Conservation (phyloP, 1,140 invertebrate genomes). For the Drosophila nebulosa region DNA sequence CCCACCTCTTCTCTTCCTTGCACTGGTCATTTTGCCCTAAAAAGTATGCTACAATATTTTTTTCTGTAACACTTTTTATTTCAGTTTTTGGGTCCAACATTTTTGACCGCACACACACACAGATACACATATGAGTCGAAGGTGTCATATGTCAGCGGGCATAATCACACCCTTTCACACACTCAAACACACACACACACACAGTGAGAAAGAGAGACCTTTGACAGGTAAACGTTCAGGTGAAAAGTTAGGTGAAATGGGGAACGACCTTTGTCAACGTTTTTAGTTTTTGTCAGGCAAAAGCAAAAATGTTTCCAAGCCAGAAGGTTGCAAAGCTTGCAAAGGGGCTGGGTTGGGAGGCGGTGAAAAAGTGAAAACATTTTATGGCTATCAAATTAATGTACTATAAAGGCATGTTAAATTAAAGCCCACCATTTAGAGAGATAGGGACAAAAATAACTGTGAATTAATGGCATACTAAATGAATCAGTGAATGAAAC, state of each 20-base stretch:
- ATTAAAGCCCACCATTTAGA: background rate
- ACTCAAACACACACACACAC: background rate
- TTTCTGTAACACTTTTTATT: slow-evolving; percentile 37
- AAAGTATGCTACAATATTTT: slow-evolving; percentile 65
- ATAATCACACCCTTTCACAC: slow-evolving; percentile 67
- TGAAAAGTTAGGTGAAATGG: slow-evolving; percentile 31
- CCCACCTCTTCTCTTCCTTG: background rate
- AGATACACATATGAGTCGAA: slow-evolving; percentile 29
- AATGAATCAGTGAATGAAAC: background rate
- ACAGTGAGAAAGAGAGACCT: slow-evolving; percentile 23
- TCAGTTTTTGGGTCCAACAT: slow-evolving; percentile 35
- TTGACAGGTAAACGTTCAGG: slow-evolving; percentile 35
- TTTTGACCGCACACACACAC: slow-evolving; percentile 51
- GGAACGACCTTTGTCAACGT: slow-evolving; percentile 67
- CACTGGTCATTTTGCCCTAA: slow-evolving; percentile 19
- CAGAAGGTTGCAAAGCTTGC: background rate
- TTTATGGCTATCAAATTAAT: background rate
- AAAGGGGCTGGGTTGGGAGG: background rate
- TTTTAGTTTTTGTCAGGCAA: slow-evolving; percentile 26
- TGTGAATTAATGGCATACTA: background rate
- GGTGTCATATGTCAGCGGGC: slow-evolving; percentile 71
- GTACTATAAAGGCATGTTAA: background rate
- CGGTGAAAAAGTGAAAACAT: background rate
- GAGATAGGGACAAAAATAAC: background rate
- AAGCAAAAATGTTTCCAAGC: background rate